A percentile compares a stretch with the other conserved stretches of the same genome.
These are phyloP conservation scores for Rattus rattus DNA, from an alignment of 2,113 vertebrate genomes.

Conservation along the genomic window DNA sequence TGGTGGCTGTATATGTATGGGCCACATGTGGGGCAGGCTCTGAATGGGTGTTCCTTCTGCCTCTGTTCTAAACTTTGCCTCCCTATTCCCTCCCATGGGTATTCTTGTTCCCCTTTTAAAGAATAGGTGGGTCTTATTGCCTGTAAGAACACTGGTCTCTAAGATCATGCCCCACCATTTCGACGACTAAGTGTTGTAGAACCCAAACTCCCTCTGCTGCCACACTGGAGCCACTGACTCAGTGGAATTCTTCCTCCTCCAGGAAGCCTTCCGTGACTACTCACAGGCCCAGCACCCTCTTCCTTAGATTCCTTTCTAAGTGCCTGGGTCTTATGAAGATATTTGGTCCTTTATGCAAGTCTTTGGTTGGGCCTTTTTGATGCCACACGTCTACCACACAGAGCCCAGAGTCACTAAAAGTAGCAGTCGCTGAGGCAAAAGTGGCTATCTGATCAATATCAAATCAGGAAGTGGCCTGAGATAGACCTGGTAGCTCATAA, in stretches of 20 bases:
- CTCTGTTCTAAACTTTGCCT: too few relatives aligned
- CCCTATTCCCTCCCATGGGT: too few relatives aligned
- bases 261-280: background rate
- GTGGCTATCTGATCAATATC: background rate
- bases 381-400: background rate
- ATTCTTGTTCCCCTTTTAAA: too few relatives aligned
- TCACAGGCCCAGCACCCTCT: too few relatives aligned
- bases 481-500: background rate
- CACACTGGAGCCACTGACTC: accelerated
- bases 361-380: background rate
- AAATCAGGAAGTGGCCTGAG: slow-evolving; percentile 42
- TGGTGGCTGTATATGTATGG: too few relatives aligned
- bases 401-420: slow-evolving; percentile 16
- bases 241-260: background rate
- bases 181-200: background rate
- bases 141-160: background rate
- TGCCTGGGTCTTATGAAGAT: background rate
- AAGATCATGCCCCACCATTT: too few relatives aligned
- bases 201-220: background rate
- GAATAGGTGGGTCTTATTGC: background rate
- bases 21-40: too few relatives aligned
- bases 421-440: background rate
- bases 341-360: background rate
- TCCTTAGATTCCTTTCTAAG: background rate
- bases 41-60: too few relatives aligned